Base-by-base conservation (phyloP, 2,888 invertebrate species). In the Phlogophora meticulosa region DNA sequence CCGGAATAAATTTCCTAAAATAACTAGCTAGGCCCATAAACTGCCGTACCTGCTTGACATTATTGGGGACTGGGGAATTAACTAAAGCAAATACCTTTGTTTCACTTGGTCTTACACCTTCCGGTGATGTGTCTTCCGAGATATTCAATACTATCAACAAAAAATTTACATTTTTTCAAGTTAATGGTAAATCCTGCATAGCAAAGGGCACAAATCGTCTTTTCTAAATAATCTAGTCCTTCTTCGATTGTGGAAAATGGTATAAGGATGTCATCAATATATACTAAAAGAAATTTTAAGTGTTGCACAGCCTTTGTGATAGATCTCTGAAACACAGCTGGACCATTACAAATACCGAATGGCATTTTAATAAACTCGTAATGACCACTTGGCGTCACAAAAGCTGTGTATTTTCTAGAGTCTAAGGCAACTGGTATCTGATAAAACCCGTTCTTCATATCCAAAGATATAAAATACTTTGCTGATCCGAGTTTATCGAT, bases 51-150 rank as follows among this genome's bases (percentile, higher is more conserved):
- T 55, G 17, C 15, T 42, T 55, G 7, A 55, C 4, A 7, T 40
- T 55, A 13, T n/a, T 10, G 11, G 40, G 55, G 5, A 42, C 4
- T 10, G 40, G 40, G 2, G 55, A 42, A 17, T 55, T 55, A 7
- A 42, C 11, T 17, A 55, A 4, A 4, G 20, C 51, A 52, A 20
- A 15, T 17, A 36, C 3, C 13, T 52, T 52, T 7, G 20, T 13
- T 22, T 7, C 20, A 52, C 51, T 36, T 36, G 51, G 51, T 20
- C 51, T 51, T 9, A 51, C 20, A 52, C 51, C 36, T 36, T 52
- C 36, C 20, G 4, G 51, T 4, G 51, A 52, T 52, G 9, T 22
- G 40, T 40, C 53, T 40, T 13, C 53, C 40, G 7, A 55, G 40
- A 40, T 55, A 55, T n/a, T 55, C 40, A 0, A 55, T 55, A 40